These are phyloP conservation scores for Caretta caretta DNA, from an alignment of 2,113 vertebrate species.

Conservation along the genomic window DNA sequence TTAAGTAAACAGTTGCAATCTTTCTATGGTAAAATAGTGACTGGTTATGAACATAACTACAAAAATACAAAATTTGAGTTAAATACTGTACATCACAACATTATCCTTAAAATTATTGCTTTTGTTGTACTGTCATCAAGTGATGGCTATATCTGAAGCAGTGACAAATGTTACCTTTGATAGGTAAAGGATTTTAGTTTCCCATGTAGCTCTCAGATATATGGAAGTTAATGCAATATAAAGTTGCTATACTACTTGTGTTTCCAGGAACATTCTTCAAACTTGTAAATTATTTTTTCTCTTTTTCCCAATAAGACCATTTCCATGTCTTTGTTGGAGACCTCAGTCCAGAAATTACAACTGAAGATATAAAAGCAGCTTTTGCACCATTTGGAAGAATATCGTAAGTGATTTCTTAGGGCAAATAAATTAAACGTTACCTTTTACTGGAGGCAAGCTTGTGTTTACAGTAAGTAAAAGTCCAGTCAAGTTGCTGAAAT, in stretches of 20 bases:
- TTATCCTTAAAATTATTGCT: neutral
- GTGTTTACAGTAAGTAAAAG: neutral
- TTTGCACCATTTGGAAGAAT: constrained; percentile 98
- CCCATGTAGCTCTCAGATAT: neutral
- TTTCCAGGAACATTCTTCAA: constrained; percentile 19
- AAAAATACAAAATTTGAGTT: neutral
- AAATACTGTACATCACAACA: neutral
- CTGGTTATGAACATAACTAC: constrained; percentile 29
- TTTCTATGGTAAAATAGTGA: neutral
- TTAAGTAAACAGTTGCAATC: neutral
- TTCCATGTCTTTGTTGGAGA: constrained; percentile 99
- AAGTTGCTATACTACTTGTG: neutral
- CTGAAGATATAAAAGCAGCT: constrained; percentile 98
- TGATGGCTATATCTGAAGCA: neutral
- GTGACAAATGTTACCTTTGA: constrained; percentile 20
- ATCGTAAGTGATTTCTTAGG: constrained; percentile 89
- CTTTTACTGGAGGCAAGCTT: constrained; percentile 33
- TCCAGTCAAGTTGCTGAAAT: neutral
- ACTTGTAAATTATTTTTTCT: constrained; percentile 52
- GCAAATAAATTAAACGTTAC: neutral
- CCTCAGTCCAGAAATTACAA: constrained; percentile 98
- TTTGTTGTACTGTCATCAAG: constrained; percentile 9
- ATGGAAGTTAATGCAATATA: neutral
- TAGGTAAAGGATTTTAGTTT: constrained; percentile 42
- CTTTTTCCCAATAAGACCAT: constrained; percentile 87